A percentile compares a stretch with the other conserved stretches of the same genome.
Evolutionary conservation across 2,113 vertebrate species (phyloP).

Genomic region (Chamaetylas fuelleborni): DNA sequence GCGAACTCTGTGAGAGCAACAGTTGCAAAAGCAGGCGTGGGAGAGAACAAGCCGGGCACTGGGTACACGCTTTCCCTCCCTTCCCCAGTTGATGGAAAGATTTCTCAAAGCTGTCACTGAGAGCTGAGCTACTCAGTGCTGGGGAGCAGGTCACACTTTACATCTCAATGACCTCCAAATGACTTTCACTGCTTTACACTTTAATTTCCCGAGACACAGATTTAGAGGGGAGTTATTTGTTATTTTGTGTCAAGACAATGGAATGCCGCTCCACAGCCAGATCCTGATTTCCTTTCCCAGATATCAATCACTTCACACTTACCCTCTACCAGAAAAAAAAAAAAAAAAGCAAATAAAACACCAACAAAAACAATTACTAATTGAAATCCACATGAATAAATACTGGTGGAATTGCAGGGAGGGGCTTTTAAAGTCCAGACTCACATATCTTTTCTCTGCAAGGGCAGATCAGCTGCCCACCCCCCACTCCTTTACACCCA

Average conservation of each 20-base stretch:
- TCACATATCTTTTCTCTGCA: neutral
- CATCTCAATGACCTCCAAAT: constrained; percentile 24
- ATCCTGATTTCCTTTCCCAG: constrained; percentile 55
- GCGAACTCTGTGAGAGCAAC: neutral
- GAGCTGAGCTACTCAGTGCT: neutral
- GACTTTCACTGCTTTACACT: constrained; percentile 60
- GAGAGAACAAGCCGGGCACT: neutral
- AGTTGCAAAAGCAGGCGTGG: neutral
- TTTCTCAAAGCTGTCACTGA: neutral
- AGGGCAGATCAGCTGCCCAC: neutral
- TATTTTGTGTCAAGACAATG: constrained; percentile 52
- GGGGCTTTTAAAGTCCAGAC: neutral
- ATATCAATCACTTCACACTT: constrained; percentile 49
- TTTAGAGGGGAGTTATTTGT: constrained; percentile 43
- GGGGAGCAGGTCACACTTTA: neutral
- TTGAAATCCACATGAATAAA: neutral
- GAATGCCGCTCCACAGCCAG: constrained; percentile 19
- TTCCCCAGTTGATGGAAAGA: accelerated
- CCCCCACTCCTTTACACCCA: neutral
- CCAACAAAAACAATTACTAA: constrained; percentile 12
- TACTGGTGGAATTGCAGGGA: neutral
- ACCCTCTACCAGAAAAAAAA: constrained; percentile 10
- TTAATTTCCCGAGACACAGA: constrained; percentile 44
- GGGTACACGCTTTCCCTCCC: accelerated
- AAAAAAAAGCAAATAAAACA: neutral